Evolutionary conservation across 2,888 invertebrate genomes (phyloP), one percentile per base, ranked within the genome.

Genomic region (Pristionchus maxplancki): DNA sequence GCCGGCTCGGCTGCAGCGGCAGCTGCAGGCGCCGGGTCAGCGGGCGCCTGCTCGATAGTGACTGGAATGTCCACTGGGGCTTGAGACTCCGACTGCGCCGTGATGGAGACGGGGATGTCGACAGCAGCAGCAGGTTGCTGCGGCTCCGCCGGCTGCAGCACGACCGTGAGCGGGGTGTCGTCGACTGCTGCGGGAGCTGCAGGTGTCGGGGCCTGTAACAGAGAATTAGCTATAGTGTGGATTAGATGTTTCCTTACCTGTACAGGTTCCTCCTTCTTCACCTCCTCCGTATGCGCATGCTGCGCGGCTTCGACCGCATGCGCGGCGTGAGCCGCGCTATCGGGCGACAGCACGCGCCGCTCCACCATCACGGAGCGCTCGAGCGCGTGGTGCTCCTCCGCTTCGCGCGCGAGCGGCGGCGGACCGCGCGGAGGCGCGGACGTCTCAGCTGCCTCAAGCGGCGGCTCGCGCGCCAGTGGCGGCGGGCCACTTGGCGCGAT

Each of bases 301-400:
- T 40, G 40, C 31, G 37, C 74, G 6, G 74, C 71, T 28, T 9
- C 64, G n/a, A n/a, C n/a, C n/a, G n/a, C n/a, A n/a, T n/a, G n/a
- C 28, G 71, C 74, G 20, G 74, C 67, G 17, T 71, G 74, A 5
- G 44, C n/a, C 37, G 78, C 44, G 78, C 78, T 78, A 44, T 78
- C 78, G 11, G 78, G 78, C 44, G 78, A 78, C 78, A 78, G 44
- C 78, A 78, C 78, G n/a, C 78, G 44, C 17, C 78, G 24, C 78
- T 78, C 78, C 34, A 78, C 44, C 78, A 78, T 78, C 44, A 78
- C 78, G 11, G 78, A 78, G 8, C 78, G 44, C n/a, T 13, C 13
- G n/a, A 78, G 28, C n/a, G 24, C 44, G 78, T 78, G 78, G 3
- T 9, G 20, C 40, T 37, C 37, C 40, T 74, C 78, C 13, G n/a